A percentile compares a stretch with the other conserved stretches of the same genome.
Evolutionary conservation across 2,113 vertebrate species (phyloP).

Genomic region (Ictalurus furcatus): DNA sequence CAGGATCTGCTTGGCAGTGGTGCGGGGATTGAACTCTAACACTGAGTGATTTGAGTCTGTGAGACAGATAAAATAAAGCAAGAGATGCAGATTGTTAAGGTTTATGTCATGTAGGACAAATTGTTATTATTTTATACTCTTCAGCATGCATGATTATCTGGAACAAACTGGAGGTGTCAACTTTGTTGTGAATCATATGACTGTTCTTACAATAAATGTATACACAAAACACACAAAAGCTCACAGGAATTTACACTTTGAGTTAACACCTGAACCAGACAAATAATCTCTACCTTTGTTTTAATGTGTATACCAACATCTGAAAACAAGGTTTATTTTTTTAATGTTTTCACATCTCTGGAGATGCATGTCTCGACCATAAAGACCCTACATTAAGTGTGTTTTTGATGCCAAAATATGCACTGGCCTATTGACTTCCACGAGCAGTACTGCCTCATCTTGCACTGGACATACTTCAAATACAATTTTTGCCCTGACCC

Average conservation of each 20-base stretch:
- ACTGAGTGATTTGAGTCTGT: constrained; percentile 59
- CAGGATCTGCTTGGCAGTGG: constrained; percentile 70
- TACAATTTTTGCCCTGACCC: too few species aligned
- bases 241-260: not conserved
- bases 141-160: not conserved
- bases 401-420: not conserved
- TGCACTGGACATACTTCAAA: too few species aligned
- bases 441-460: too few species aligned
- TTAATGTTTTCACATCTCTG: not conserved
- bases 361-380: not conserved
- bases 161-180: not conserved
- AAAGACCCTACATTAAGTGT: not conserved
- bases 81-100: not conserved
- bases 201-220: not conserved
- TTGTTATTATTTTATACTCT: not conserved
- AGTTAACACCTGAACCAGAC: not conserved
- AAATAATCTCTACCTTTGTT: not conserved
- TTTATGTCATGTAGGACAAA: not conserved
- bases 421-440: not conserved
- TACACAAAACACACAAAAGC: not conserved
- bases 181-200: not conserved
- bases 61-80: not conserved
- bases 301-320: not conserved
- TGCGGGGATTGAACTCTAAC: constrained; percentile 59
- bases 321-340: too few species aligned